These are phyloP conservation scores for Orchestes rusci DNA, from an alignment of 2,888 invertebrate species.

Conservation along the genomic window DNA sequence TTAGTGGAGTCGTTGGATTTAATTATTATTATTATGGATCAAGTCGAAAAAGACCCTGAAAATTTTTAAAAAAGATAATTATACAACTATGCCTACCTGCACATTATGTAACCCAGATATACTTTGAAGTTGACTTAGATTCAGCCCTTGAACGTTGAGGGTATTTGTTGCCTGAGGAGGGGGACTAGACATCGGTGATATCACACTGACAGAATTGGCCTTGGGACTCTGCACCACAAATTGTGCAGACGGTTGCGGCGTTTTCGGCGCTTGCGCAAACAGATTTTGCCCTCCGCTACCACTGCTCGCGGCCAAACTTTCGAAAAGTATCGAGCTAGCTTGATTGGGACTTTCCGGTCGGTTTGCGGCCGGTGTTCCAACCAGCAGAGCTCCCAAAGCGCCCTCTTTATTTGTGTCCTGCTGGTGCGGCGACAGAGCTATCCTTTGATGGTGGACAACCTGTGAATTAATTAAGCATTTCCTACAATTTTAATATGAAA, in stretches of 20 bases:
- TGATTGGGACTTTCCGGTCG: slow-evolving; percentile 47
- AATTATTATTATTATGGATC: too few relatives aligned
- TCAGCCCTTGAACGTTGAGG: slow-evolving; percentile 60
- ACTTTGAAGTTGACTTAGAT: slow-evolving; percentile 60
- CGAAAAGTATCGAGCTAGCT: slow-evolving; percentile 47
- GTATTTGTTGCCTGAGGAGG: slow-evolving; percentile 37
- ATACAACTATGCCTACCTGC: slow-evolving; percentile 15
- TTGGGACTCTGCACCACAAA: slow-evolving; percentile 35
- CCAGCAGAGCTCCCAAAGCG: slow-evolving; percentile 44
- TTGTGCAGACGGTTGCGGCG: slow-evolving; percentile 20
- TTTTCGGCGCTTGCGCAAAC: slow-evolving; percentile 11
- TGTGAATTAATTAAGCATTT: too few relatives aligned
- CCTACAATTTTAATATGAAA: too few relatives aligned
- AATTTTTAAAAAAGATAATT: too few relatives aligned
- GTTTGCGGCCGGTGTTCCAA: slow-evolving; percentile 54
- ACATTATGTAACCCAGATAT: slow-evolving; percentile 69
- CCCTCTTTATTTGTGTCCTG: slow-evolving; percentile 1
- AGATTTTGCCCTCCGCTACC: slow-evolving; percentile 19
- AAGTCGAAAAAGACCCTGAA: too few relatives aligned
- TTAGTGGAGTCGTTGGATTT: too few relatives aligned
- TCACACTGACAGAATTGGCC: slow-evolving; percentile 33
- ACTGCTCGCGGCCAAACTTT: slow-evolving; percentile 46
- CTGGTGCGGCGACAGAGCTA: slow-evolving; percentile 4
- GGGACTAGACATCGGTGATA: slow-evolving; percentile 56
- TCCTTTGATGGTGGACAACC: slow-evolving; percentile 28